Evolutionary conservation across 2,797 vertebrate species (phyloP).

Genomic region (Tokudaia muenninki): DNA sequence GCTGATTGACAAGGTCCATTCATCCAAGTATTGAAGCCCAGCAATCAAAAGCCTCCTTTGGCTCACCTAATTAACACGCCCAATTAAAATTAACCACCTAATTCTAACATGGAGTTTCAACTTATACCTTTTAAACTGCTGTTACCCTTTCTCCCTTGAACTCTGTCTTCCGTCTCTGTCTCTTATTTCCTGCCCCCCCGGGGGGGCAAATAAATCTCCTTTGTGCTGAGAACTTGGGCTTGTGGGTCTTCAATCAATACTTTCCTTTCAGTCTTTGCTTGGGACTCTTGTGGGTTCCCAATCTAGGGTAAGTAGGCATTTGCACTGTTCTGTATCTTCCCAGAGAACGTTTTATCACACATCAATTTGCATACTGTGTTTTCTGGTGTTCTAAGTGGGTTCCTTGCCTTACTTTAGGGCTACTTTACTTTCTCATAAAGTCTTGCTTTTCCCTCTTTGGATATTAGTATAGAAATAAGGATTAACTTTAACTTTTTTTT

Average conservation of each 20-base stretch:
- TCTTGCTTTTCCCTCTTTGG: neutral
- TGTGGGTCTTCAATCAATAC: neutral
- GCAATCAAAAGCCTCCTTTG: neutral
- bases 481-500: neutral
- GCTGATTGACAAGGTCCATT: neutral
- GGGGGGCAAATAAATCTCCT: neutral
- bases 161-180: neutral
- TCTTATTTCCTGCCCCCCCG: accelerated
- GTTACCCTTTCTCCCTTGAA: neutral
- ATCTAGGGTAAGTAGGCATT: neutral
- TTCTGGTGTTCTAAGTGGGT: neutral
- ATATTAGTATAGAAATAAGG: neutral
- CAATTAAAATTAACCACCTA: neutral
- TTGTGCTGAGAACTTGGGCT: neutral
- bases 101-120: neutral
- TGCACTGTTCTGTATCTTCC: neutral
- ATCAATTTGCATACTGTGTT: neutral
- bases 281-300: neutral
- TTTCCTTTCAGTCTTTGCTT: neutral
- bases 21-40: neutral
- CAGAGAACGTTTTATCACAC: neutral
- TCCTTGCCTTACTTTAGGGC: neutral
- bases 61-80: neutral
- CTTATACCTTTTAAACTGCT: neutral
- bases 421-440: neutral